Conservation (phyloP, 2,888 invertebrate species). For the Aphodius granarius region DNA sequence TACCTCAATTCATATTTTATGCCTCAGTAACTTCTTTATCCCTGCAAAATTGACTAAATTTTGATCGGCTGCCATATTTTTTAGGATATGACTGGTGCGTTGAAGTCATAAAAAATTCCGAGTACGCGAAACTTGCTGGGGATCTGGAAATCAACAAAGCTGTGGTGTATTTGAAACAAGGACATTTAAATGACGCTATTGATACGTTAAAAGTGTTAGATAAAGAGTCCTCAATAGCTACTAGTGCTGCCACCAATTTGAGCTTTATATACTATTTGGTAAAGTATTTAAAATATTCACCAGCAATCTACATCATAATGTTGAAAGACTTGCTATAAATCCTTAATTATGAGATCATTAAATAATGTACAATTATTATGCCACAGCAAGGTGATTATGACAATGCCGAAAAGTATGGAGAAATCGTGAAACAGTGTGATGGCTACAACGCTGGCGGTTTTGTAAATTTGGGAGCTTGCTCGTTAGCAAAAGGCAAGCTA, state of each 20-base stretch:
- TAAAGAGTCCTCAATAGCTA: constrained; percentile 81
- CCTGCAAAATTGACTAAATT: not conserved
- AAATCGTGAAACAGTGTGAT: constrained; percentile 72
- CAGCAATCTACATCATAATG: not conserved
- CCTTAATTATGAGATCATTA: not conserved
- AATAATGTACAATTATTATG: not conserved
- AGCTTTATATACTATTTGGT: constrained; percentile 83
- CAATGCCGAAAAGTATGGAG: constrained; percentile 76
- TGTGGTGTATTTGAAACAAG: constrained; percentile 79
- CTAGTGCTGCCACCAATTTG: constrained; percentile 83
- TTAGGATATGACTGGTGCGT: constrained; percentile 82
- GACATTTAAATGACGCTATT: constrained; percentile 77
- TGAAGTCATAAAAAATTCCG: constrained; percentile 89
- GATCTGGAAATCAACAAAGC: constrained; percentile 92
- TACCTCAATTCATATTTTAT: too few relatives aligned
- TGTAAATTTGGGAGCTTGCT: constrained; percentile 84
- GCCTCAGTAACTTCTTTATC: too few relatives aligned
- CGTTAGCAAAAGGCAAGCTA: constrained; percentile 68
- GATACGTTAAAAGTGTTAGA: constrained; percentile 85
- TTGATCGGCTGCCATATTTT: constrained; percentile 20
- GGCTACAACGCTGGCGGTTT: constrained; percentile 79
- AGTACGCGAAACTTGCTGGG: constrained; percentile 77
- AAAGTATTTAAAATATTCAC: constrained; percentile 31
- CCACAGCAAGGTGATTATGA: constrained; percentile 76
- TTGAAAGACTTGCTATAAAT: not conserved